Percentiles rank a stretch among this genome's conserved stretches.
phyloP scores from a whole-genome alignment of 2,888 invertebrate species.

The Scaptomyza reducta region DNA sequence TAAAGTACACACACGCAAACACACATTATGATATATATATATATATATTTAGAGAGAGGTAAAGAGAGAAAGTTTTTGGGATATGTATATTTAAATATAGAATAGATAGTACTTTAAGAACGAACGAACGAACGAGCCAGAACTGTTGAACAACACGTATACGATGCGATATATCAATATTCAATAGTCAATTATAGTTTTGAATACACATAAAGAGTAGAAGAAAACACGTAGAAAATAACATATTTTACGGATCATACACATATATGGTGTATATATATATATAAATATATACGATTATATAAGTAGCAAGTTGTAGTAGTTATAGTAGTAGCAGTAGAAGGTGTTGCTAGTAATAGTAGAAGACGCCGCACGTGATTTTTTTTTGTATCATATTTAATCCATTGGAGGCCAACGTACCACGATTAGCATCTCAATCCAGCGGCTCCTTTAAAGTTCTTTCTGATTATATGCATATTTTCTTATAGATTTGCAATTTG shows the following conservation, averaged over 20 bases:
- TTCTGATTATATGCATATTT: slow-evolving; percentile 9
- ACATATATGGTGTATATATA: slow-evolving; percentile 28
- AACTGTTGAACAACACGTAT: slow-evolving; percentile 73
- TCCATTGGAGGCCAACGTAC: slow-evolving; percentile 63
- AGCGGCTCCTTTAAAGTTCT: slow-evolving; percentile 32
- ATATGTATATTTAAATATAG: slow-evolving; percentile 26
- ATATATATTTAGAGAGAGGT: neutral
- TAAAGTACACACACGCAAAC: slow-evolving; percentile 29
- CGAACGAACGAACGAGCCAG: slow-evolving; percentile 71
- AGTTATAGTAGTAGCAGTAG: slow-evolving; percentile 48
- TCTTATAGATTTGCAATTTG: neutral
- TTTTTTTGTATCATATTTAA: slow-evolving; percentile 33
- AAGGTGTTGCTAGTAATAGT: slow-evolving; percentile 36
- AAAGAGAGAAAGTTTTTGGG: slow-evolving; percentile 22
- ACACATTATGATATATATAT: slow-evolving; percentile 19
- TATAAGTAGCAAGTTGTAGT: slow-evolving; percentile 50
- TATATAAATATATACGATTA: slow-evolving; percentile 52
- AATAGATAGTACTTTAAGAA: slow-evolving; percentile 23
- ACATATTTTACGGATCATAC: slow-evolving; percentile 50
- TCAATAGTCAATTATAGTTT: slow-evolving; percentile 9
- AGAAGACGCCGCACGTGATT: slow-evolving; percentile 60
- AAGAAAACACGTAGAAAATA: slow-evolving; percentile 72
- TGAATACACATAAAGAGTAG: slow-evolving; percentile 31
- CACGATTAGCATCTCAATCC: slow-evolving; percentile 51
- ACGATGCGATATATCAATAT: slow-evolving; percentile 52